Evolutionary conservation across 2,797 vertebrate species (phyloP).

Genomic region (Halcyon leucocephala): DNA sequence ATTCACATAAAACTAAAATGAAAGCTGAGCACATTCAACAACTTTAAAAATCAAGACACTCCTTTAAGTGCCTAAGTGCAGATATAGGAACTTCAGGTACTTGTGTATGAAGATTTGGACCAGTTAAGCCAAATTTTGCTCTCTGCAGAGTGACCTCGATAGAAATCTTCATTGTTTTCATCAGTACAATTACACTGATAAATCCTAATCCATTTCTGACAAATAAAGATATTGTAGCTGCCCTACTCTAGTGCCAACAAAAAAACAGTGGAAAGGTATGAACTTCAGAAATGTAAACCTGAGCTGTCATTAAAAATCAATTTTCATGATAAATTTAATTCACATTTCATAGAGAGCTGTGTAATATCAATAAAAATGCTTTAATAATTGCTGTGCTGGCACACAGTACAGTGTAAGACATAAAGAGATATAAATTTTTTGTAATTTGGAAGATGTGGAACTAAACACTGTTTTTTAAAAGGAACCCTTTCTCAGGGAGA

Average conservation of each 20-base stretch:
- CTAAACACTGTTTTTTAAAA: slow-evolving; percentile 36
- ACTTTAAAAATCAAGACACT: background rate
- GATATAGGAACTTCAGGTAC: background rate
- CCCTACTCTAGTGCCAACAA: background rate
- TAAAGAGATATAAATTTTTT: slow-evolving; percentile 59
- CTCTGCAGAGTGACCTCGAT: background rate
- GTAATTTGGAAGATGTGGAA: slow-evolving; percentile 61
- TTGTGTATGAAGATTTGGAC: background rate
- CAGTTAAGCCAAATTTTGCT: background rate
- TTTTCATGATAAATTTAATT: slow-evolving; percentile 75
- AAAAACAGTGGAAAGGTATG: slow-evolving; percentile 40
- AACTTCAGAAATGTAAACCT: slow-evolving; percentile 72
- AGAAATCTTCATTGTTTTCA: background rate
- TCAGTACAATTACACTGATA: background rate
- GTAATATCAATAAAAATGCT: slow-evolving; percentile 72
- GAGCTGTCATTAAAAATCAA: slow-evolving; percentile 76
- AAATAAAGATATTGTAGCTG: slow-evolving; percentile 9
- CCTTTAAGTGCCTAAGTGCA: background rate
- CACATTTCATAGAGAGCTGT: slow-evolving; percentile 54
- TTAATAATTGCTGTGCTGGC: slow-evolving; percentile 73
- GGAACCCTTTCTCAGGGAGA: slow-evolving; percentile 22
- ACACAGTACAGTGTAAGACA: slow-evolving; percentile 32
- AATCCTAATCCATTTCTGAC: background rate
- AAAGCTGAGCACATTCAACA: background rate
- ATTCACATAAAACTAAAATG: background rate